Base-by-base conservation (phyloP, 2,113 vertebrate genomes). In the Mirza zaza region DNA sequence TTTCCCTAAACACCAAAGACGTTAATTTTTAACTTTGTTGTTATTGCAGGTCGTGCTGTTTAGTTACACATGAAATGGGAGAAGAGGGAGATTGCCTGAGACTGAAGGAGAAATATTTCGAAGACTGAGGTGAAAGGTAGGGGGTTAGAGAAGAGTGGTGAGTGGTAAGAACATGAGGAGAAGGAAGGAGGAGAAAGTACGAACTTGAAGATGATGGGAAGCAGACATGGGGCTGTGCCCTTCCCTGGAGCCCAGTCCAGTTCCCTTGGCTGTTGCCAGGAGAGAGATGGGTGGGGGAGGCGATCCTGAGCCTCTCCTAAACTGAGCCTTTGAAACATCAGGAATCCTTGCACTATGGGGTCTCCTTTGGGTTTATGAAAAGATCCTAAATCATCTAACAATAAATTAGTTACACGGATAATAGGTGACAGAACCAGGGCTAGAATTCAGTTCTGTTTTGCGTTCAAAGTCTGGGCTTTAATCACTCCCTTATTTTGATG, bases 121-220 rank as follows among this genome's bases (percentile, higher is more conserved):
- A 71, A 95, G 63, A 59, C 11, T 27, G 42, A 20, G 48, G 52
- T 10, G 80, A 87, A 75, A 59, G 59, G 23, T 5, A 8, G 52
- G 8, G 36, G 17, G 4, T 90, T 70, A 63, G 94, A 79, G 77
- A 48, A 48, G 63, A 81, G 14, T n/a, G 75, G 45, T 5, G 34
- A 94, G 67, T 57, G 55, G 11, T 15, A 48, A 87, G 81, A 61
- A 5, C 8, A 1, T 12, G 21, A 68, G 27, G 34, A 11, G 61
- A 52, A 42, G 55, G 34, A 63, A 50, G 67, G 36, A 57, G 45
- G n/a, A 18, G n/a, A 1, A 23, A 83, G 42, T 21, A n/a, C 68
- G 34, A 9, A 13, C 57, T 84, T 27, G 77, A 84, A 97, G 84
- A 85, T 87, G 87, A 93, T 57, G 75, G 77, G 91, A 85, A 92